A percentile compares a stretch with the other conserved stretches of the same genome.
phyloP scores from a whole-genome alignment of 2,888 invertebrate genomes.

The Liopterus haemorrhoidalis region DNA sequence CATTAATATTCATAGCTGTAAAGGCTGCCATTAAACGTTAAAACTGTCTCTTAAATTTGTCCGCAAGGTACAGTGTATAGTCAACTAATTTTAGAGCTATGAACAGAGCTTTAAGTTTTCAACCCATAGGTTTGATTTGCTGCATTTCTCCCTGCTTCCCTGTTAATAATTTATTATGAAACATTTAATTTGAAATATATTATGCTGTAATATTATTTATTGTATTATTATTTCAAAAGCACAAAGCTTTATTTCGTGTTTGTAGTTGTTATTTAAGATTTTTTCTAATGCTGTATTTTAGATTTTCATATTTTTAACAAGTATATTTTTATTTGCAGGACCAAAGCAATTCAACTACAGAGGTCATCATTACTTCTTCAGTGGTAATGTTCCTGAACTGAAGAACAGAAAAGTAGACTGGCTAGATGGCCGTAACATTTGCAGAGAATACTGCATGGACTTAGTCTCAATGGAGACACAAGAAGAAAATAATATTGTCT shows the following conservation, averaged over 20 bases:
- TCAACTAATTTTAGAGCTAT: too few species aligned
- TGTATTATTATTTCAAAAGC: not conserved
- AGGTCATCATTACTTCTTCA: conserved; percentile 86
- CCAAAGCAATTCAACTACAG: conserved; percentile 85
- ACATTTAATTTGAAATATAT: too few species aligned
- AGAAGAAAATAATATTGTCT: conserved; percentile 84
- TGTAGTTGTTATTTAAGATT: not conserved
- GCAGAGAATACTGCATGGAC: conserved; percentile 92
- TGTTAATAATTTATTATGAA: too few species aligned
- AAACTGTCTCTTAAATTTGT: too few species aligned
- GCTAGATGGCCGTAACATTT: conserved; percentile 85
- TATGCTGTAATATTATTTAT: not conserved
- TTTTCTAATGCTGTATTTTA: conserved; percentile 11
- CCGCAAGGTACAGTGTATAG: too few species aligned
- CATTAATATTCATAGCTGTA: too few species aligned
- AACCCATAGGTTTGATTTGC: too few species aligned
- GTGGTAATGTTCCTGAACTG: conserved; percentile 70
- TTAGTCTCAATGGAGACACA: conserved; percentile 82
- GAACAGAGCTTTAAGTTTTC: too few species aligned
- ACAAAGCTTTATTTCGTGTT: conserved; percentile 4
- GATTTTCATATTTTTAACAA: conserved; percentile 3
- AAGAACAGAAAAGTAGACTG: conserved; percentile 80
- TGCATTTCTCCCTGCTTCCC: too few species aligned
- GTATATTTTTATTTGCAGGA: conserved; percentile 51
- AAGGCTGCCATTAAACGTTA: too few species aligned